These are phyloP conservation scores for Parazoanthus swiftii DNA, from an alignment of 92 coral and sea anemone genomes.

Conservation along the genomic window DNA sequence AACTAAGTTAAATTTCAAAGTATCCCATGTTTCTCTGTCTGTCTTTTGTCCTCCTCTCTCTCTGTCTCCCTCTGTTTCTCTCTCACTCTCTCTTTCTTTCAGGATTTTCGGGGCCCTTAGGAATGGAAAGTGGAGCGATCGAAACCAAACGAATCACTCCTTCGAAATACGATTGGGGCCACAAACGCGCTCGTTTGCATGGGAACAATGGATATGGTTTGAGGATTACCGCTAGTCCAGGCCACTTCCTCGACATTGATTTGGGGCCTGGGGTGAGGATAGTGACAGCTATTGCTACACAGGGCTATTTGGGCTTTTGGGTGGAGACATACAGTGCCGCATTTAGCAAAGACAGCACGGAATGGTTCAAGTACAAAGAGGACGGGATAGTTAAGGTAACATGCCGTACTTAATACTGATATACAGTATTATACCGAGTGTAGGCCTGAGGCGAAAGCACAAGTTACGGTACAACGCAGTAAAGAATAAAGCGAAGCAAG, in stretches of 20 bases:
- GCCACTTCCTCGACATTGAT: slow-evolving; percentile 14
- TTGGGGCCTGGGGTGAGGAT: slow-evolving; percentile 27
- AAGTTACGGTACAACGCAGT: too few relatives aligned
- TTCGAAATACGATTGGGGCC: background rate
- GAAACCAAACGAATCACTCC: background rate
- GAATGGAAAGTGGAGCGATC: slow-evolving; percentile 24
- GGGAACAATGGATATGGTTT: background rate
- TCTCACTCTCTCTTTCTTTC: background rate
- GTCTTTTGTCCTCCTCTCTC: background rate
- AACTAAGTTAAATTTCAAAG: too few relatives aligned
- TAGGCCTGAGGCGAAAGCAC: too few relatives aligned
- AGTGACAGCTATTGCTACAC: slow-evolving; percentile 30
- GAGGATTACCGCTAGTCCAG: background rate
- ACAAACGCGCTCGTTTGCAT: background rate
- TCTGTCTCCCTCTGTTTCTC: too few relatives aligned
- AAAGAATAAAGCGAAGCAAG: too few relatives aligned
- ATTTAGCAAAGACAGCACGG: slow-evolving; percentile 30
- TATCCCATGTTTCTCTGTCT: background rate
- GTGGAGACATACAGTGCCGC: slow-evolving; percentile 31
- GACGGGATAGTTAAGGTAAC: slow-evolving; percentile 29
- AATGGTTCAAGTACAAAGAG: slow-evolving; percentile 31
- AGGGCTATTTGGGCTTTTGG: background rate
- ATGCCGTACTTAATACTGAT: background rate
- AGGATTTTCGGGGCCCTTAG: slow-evolving; percentile 32
- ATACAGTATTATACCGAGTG: too few relatives aligned